phyloP scores from a whole-genome alignment of 2,113 vertebrate species.

The Genyomyrus donnyi region DNA sequence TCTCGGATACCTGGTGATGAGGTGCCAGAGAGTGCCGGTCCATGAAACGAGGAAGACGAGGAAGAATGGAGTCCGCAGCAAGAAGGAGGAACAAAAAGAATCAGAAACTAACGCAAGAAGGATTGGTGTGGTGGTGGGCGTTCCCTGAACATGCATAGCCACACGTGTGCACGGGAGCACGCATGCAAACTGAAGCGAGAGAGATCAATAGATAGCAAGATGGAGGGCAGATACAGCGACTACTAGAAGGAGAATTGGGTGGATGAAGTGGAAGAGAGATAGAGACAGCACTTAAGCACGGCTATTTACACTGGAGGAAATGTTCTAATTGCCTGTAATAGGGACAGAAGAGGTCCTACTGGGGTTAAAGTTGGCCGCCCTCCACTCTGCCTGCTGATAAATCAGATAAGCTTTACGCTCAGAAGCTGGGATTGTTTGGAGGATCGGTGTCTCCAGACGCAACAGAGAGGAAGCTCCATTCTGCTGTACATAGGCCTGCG shows the following conservation, averaged over 20 bases:
- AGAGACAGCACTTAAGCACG: slow-evolving; percentile 26
- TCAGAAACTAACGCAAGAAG: neutral
- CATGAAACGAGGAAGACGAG: neutral
- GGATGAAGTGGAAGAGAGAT: slow-evolving; percentile 7
- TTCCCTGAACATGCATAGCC: neutral
- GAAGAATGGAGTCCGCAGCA: neutral
- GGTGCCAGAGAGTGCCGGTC: neutral
- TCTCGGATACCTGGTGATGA: neutral
- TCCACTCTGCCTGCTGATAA: slow-evolving; percentile 30
- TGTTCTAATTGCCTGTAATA: slow-evolving; percentile 41
- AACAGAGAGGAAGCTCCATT: neutral
- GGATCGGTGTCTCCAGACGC: neutral
- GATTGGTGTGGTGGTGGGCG: slow-evolving; percentile 7
- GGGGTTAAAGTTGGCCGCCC: neutral
- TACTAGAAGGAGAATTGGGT: neutral
- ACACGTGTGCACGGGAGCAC: neutral
- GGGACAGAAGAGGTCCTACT: slow-evolving; percentile 29
- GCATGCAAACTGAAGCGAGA: slow-evolving; percentile 1
- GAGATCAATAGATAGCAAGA: slow-evolving; percentile 20
- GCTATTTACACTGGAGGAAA: slow-evolving; percentile 40
- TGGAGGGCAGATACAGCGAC: neutral
- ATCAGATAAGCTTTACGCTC: slow-evolving; percentile 23
- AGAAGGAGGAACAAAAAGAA: neutral
- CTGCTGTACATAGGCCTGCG: neutral
- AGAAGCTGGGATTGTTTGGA: neutral